Base-by-base conservation (phyloP, 2,888 invertebrate species). In the Chymomyza amoena region DNA sequence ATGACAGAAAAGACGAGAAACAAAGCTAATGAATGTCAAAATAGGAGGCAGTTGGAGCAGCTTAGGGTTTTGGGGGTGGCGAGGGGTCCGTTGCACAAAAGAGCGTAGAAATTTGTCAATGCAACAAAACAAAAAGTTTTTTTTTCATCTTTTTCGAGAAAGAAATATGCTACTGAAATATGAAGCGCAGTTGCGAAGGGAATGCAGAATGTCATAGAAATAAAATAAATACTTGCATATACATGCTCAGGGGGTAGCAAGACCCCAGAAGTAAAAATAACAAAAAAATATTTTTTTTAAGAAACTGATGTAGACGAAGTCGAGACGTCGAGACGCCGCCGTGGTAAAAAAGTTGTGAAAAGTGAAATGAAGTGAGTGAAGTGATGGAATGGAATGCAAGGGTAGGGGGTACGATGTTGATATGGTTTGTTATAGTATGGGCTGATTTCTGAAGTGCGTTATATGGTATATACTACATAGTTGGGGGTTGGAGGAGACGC, bases 11-110 rank as follows among this genome's bases (percentile, higher is more conserved):
- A 28, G 50, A 51, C 25, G 6, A 13, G 9, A 59, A 56, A 54
- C 39, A 64, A 60, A 72, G 88, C 87, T 87, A 88, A 88, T 84
- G 84, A 84, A 81, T 88, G 81, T 72, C 69, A 78, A 76, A 76
- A 63, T 68, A 67, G 51, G 56, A 52, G 18, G 59, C 57, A 32
- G 36, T 18, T 39, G 20, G 6, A 16, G 50, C 50, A 36, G 36
- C 7, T 36, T 36, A 36, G 36, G 7, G 36, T 36, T 36, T 45
- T 62, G 61, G 65, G 69, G 64, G 72, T 64, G 62, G n/a, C n/a
- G n/a, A n/a, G 66, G 69, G 67, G 71, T 63, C 63, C 66, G 54
- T 56, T 60, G 66, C 73, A 73, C 69, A 79, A 82, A 64, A 39
- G 64, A 72, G 69, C 66, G 25, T 54, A 77, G 72, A 72, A 79